Evolutionary conservation across 1,140 invertebrate genomes (phyloP).

Genomic region (Micrasema longulum): DNA sequence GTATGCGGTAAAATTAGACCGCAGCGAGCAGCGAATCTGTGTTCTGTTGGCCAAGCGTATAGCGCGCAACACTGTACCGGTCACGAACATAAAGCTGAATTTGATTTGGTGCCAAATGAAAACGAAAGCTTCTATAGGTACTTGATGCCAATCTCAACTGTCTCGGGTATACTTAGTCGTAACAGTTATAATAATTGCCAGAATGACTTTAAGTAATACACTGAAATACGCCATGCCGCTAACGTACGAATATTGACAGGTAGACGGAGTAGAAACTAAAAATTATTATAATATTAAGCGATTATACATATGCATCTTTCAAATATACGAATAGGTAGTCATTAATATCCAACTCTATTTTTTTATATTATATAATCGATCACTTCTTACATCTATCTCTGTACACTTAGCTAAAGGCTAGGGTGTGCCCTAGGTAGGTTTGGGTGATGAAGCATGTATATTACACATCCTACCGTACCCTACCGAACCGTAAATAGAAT

Average conservation of each 20-base stretch:
- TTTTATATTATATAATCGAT: too few relatives aligned
- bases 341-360: too few relatives aligned
- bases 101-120: conserved; percentile 35
- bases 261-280: not conserved
- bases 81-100: conserved; percentile 4
- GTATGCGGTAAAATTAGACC: conserved; percentile 29
- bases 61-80: conserved; percentile 4
- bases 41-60: not conserved
- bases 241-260: not conserved
- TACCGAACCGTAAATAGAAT: not conserved
- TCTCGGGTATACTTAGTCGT: not conserved
- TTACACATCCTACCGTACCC: not conserved
- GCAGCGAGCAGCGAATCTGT: not conserved
- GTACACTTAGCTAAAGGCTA: too few relatives aligned
- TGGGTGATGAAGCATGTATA: not conserved
- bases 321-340: too few relatives aligned
- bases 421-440: too few relatives aligned
- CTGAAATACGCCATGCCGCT: not conserved
- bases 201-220: not conserved
- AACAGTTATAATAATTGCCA: conserved; percentile 3
- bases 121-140: conserved; percentile 25
- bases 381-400: too few relatives aligned
- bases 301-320: too few relatives aligned
- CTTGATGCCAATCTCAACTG: conserved; percentile 15
- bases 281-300: not conserved